Evolutionary conservation across 2,113 vertebrate species (phyloP).

Genomic region (Cyphomyrus discorhynchus): DNA sequence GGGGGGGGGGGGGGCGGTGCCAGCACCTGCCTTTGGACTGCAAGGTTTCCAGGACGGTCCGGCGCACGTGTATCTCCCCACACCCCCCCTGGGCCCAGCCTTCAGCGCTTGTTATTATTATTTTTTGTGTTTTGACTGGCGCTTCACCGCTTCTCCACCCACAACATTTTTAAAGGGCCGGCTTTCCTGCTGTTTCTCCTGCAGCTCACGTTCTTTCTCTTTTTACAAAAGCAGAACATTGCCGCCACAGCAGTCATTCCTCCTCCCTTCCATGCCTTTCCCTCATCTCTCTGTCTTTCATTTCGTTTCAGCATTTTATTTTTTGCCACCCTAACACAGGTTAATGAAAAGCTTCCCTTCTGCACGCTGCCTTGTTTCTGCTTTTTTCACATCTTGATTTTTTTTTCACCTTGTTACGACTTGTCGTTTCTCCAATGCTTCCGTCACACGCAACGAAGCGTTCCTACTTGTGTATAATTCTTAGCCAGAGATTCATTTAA

Average conservation of each 20-base stretch:
- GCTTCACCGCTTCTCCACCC: not conserved
- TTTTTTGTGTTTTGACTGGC: slow-evolving; percentile 7
- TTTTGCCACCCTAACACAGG: not conserved
- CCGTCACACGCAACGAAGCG: not conserved
- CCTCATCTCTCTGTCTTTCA: not conserved
- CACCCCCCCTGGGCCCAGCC: not conserved
- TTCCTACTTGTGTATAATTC: not conserved
- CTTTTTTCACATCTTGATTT: not conserved
- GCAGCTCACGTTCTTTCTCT: not conserved
- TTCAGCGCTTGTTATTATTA: not conserved
- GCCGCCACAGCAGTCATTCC: not conserved
- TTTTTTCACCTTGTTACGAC: not conserved
- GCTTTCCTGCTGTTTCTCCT: not conserved
- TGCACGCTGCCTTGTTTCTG: not conserved
- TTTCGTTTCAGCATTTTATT: not conserved
- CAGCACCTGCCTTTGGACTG: not conserved
- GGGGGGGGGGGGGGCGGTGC: not conserved
- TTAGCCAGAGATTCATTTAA: not conserved
- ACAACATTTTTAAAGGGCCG: not conserved
- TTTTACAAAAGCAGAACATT: not conserved
- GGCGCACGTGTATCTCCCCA: not conserved
- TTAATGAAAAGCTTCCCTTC: not conserved
- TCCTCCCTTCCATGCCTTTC: no score
- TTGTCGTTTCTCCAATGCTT: not conserved
- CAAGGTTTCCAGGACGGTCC: not conserved